Evolutionary conservation across 2,888 invertebrate species (phyloP), one percentile per base, ranked within the genome.

Genomic region (Lochmaea crataegi): DNA sequence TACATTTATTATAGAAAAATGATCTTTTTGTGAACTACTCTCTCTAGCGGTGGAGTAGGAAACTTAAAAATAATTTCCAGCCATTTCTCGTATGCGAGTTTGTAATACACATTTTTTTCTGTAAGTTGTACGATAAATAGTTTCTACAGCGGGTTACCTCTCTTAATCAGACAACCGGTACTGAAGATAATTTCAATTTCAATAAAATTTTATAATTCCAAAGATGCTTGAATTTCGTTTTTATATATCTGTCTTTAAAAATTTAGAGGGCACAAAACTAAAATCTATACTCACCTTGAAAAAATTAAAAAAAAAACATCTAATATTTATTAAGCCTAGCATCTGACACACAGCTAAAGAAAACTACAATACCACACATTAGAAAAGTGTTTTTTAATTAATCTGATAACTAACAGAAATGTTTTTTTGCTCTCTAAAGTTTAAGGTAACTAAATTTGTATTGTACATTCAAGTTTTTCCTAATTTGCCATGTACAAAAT

Each of bases 321-420:
- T 67, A 76, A 69, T 72, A 48, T 76, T 67, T 74, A 74, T 76
- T 76, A 83, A 84, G 84, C 84, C 83, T 84, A 84, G 84, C 84
- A 84, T 80, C 73, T 75, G 81, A 84, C 84, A 84, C 83, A 84
- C 83, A 84, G 84, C 84, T 84, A 84, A 80, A 77, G 78, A 80
- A 79, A 79, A 80, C 83, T 83, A 83, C 83, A 75, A 75, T 80
- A 80, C 80, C 82, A 83, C 82, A 83, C 83, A 82, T 72, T 82
- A 80, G 79, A 75, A 76, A 77, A 77, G 79, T 80, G 80, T 78
- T 78, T 76, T 75, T 77, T 72, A 77, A 76, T 73, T 68, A 73
- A 70, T 70, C 73, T 71, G 68, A 65, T 65, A 72, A 60, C 74
- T 76, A 73, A 76, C 61, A 69, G 64, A 67, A 66, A 60, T 45